phyloP scores from a whole-genome alignment of 23 tunicate species.

The Botrylloides violaceus region DNA sequence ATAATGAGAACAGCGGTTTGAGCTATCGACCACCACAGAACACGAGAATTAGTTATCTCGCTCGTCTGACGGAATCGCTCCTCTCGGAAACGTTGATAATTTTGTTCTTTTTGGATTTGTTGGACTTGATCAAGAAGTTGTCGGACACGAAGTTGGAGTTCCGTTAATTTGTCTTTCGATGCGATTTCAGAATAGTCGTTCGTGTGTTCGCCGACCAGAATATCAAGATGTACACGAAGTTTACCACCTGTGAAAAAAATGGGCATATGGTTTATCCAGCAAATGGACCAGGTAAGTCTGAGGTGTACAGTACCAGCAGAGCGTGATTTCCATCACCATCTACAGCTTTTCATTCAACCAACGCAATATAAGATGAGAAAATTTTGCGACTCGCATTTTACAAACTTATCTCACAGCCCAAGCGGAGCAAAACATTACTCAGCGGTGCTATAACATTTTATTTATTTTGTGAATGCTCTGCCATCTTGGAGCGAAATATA shows the following conservation, averaged over 20 bases:
- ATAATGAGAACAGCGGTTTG: constrained; percentile 60
- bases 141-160: constrained; percentile 84
- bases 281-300: no score
- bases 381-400: no score
- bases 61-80: constrained; percentile 69
- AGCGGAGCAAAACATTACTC: no score
- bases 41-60: constrained; percentile 80
- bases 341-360: no score
- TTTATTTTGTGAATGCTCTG: no score
- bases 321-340: no score
- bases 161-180: constrained; percentile 79
- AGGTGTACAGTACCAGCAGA: no score
- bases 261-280: no score
- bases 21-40: constrained; percentile 92
- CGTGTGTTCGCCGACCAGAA: constrained; percentile 85
- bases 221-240: constrained; percentile 80
- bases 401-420: no score
- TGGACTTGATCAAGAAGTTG: constrained; percentile 91
- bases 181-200: constrained; percentile 78
- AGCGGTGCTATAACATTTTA: no score
- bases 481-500: no score
- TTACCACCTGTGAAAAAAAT: constrained; percentile 56
- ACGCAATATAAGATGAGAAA: no score
- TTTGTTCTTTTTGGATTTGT: constrained; percentile 96
- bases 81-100: constrained; percentile 87